Evolutionary conservation across 2,113 vertebrate species (phyloP).

Genomic region (Macheiramphus alcinus): DNA sequence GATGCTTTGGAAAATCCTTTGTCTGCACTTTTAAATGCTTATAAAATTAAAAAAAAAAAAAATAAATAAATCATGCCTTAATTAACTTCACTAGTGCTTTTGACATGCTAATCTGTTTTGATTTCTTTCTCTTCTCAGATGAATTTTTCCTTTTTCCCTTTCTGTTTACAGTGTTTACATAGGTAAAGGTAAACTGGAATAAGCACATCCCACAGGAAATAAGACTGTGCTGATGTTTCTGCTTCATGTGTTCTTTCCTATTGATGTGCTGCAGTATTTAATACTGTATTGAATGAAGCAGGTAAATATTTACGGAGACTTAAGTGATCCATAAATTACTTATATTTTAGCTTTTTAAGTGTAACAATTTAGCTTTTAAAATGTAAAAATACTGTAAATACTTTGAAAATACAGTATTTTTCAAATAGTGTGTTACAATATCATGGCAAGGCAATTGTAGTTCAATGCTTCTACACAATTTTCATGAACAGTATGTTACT

Average conservation of each 20-base stretch:
- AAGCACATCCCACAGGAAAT: background rate
- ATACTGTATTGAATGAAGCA: background rate
- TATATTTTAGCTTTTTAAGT: background rate
- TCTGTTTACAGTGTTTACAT: background rate
- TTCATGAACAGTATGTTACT: background rate
- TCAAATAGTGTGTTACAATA: background rate
- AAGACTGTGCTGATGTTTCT: background rate
- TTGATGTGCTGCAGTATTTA: background rate
- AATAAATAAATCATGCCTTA: background rate
- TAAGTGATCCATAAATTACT: background rate
- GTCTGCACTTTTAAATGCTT: background rate
- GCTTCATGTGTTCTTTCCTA: background rate
- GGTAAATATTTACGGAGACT: background rate
- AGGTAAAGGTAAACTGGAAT: background rate
- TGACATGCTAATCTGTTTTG: background rate
- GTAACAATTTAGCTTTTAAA: background rate
- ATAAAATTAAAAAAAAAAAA: background rate
- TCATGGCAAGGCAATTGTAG: background rate
- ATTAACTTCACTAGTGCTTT: background rate
- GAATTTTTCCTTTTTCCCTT: background rate
- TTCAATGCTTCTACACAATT: background rate
- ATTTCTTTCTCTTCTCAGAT: background rate
- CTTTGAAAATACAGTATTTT: background rate
- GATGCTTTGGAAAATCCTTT: background rate
- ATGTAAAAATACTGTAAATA: background rate